Evolutionary conservation across 2,888 invertebrate species (phyloP), one percentile per base, ranked within the genome.

Genomic region (Smittia sp.): DNA sequence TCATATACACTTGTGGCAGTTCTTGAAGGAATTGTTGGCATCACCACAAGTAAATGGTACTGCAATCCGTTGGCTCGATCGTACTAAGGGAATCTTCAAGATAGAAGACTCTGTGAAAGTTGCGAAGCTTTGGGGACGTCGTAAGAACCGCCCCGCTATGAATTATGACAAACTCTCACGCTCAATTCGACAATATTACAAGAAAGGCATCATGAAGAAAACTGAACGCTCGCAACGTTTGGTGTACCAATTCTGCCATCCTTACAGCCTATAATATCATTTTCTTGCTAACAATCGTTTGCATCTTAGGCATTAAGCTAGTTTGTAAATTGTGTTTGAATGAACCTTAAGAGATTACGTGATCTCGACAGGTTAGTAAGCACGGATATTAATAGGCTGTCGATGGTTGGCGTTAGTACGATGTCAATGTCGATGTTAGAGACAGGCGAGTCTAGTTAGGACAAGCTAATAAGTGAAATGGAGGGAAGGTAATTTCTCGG

Each of bases 201-300:
- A 98, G 84, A 99, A 98, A 84, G 97, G 97, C 74, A 98, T 98
- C 82, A 96, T 98, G 94, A 97, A 97, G 87, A 99, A 99, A 83
- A 98, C 98, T 0, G 97, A 97, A 81, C 87, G 98, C 76, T 96
- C 97, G 77, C 98, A 99, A 84, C 88, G 99, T 81, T 88, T 99
- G 78, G 98, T 99, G 76, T 99, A 99, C 84, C 98, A 98, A 84
- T 99, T 99, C 85, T 98, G 97, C 82, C 93, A 94, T 82, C 95
- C 96, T 18, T 97, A 97, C 84, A 90, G 89, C 80, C 87, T 94
- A 81, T 94, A 89, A 78, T 52, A 58, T 74, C 46, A 62, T 25
- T 20, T 27, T 22, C 20, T 62, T 32, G 25, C 68, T 41, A 52
- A 15, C 25, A 54, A 38, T 39, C 32, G 27, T 22, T 68, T 54